Evolutionary conservation across 2,888 invertebrate species (phyloP).

Genomic region (Agapostemon virescens): DNA sequence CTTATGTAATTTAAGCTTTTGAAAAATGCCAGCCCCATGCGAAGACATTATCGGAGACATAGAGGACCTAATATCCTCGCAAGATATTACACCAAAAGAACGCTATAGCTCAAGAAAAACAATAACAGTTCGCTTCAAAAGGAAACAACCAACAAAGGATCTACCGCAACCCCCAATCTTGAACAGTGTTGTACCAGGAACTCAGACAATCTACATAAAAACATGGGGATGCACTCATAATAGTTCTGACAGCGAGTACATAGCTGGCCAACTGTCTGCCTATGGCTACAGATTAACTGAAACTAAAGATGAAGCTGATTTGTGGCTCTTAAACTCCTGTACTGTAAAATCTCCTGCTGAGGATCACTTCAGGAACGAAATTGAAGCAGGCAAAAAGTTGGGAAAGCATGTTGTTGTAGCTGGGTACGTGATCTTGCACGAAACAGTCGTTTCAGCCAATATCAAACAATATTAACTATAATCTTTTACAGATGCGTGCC

Average conservation of each 20-base stretch:
- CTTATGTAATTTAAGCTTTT: neutral
- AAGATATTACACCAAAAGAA: constrained; percentile 90
- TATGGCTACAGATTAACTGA: constrained; percentile 93
- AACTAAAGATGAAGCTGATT: constrained; percentile 90
- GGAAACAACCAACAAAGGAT: constrained; percentile 67
- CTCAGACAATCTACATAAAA: constrained; percentile 85
- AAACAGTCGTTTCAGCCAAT: neutral
- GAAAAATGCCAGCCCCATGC: constrained; percentile 83
- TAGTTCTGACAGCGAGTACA: constrained; percentile 98
- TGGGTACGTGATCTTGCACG: constrained; percentile 81
- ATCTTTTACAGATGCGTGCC: constrained; percentile 88
- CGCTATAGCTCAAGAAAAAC: constrained; percentile 87
- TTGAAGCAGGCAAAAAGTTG: constrained; percentile 86
- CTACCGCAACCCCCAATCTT: constrained; percentile 63
- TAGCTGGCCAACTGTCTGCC: constrained; percentile 95
- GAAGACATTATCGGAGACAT: constrained; percentile 89
- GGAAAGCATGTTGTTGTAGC: constrained; percentile 96
- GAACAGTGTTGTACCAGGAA: constrained; percentile 84
- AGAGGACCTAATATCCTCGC: constrained; percentile 90
- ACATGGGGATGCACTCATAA: constrained; percentile 99
- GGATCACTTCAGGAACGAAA: constrained; percentile 95
- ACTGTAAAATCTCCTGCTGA: constrained; percentile 99
- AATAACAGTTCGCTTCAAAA: constrained; percentile 85
- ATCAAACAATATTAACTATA: neutral
- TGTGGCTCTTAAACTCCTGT: constrained; percentile 98